A percentile compares a stretch with the other conserved stretches of the same genome.
Evolutionary conservation across 1,140 invertebrate genomes (phyloP).

Genomic region (Pogonomyrmex californicus): DNA sequence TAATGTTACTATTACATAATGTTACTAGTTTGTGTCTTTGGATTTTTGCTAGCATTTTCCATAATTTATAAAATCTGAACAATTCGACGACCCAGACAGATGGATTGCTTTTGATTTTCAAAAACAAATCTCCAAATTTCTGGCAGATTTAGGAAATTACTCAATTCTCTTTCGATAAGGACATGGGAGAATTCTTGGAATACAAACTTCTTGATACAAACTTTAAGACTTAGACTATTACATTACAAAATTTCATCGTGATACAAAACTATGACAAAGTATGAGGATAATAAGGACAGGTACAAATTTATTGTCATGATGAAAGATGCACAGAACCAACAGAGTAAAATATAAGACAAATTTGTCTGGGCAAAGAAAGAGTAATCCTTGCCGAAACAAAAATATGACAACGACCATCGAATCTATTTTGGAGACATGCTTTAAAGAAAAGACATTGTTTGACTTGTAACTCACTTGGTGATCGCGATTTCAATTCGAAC

Average conservation of each 20-base stretch:
- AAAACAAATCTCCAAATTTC: background rate
- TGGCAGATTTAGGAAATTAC: background rate
- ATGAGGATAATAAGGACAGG: background rate
- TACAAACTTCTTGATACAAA: background rate
- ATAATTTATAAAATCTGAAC: no score
- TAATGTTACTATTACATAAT: no score
- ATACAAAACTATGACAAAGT: no score
- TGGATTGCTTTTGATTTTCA: background rate
- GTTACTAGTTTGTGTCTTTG: no score
- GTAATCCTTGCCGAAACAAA: conserved; percentile 30
- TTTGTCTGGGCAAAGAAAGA: conserved; percentile 49
- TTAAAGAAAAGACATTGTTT: background rate
- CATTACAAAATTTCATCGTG: background rate
- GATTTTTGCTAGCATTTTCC: no score
- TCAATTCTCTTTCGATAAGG: no score
- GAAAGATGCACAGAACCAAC: conserved; percentile 4
- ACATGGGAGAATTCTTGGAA: no score
- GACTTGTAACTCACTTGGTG: conserved; percentile 46
- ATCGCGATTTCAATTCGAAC: conserved; percentile 2
- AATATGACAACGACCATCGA: conserved; percentile 27
- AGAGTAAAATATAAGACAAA: conserved; percentile 39
- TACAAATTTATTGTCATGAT: background rate
- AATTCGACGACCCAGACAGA: background rate
- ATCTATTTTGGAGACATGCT: conserved; percentile 41
- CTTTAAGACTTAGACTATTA: background rate